Evolutionary conservation across 1,140 invertebrate genomes (phyloP).

Genomic region (Brachystomella parvula): DNA sequence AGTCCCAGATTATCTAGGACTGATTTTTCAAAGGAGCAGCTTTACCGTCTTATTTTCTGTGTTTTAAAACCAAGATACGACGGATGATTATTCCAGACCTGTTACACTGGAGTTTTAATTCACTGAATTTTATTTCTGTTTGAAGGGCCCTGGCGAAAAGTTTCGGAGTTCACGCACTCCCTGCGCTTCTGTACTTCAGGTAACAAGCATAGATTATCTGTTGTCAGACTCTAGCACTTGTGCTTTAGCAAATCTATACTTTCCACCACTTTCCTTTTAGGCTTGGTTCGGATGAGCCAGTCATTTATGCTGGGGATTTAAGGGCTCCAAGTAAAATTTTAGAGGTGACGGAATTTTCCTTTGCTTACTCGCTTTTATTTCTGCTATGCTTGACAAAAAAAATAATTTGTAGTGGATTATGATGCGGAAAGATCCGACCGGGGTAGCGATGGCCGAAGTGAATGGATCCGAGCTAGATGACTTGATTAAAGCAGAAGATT

Average conservation of each 20-base stretch:
- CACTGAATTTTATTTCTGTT: no score
- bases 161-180: constrained; percentile 76
- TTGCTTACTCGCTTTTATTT: no score
- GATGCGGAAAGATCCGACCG: constrained; percentile 80
- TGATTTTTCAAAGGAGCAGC: no score
- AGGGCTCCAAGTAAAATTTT: constrained; percentile 49
- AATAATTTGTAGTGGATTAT: constrained; percentile 60
- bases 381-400: no score
- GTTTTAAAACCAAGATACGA: constrained; percentile 31
- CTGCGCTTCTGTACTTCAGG: constrained; percentile 42
- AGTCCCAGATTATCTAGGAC: no score
- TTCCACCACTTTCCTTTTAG: constrained; percentile 51
- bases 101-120: constrained; percentile 66
- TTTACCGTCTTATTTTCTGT: no score
- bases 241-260: background rate
- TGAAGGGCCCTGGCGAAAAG: constrained; percentile 74
- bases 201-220: constrained; percentile 6
- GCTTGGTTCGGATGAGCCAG: constrained; percentile 75
- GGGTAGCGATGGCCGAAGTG: constrained; percentile 80
- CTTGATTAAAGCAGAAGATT: constrained; percentile 63
- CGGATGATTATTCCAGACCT: constrained; percentile 22
- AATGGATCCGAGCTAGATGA: constrained; percentile 72
- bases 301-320: constrained; percentile 74
- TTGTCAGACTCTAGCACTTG: background rate
- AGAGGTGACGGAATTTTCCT: constrained; percentile 44